Evolutionary conservation across 1,140 invertebrate species (phyloP), one percentile per base, ranked within the genome.

Genomic region (Alviniconcha marisindica): DNA sequence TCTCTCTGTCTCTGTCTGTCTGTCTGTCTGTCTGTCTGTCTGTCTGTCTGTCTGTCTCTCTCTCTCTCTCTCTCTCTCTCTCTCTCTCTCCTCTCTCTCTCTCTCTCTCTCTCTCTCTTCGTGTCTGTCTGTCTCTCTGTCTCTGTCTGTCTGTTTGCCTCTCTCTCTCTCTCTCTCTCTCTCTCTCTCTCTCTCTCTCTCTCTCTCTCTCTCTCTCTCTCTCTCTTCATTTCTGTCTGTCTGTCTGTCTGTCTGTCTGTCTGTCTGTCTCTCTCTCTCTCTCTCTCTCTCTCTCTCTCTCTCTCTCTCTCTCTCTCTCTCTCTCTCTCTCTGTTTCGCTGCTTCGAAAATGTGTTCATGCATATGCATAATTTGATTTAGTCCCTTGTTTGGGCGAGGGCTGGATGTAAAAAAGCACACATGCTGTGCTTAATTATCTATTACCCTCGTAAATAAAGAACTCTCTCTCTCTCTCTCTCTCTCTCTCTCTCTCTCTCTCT

Each of bases 131-230:
- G 10, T 51, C 48, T 51, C 48, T 51, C 48, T 51, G 10, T 51
- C 48, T 51, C 21, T 51, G 12, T 21, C 12, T 51, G 48, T 15
- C 48, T 15, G 48, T 51, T 12, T 12, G 48, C 0, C 21, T 51
- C 48, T 51, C 48, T 51, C 48, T 51, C 12, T 51, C 48, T 51
- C 56, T 60, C 56, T 60, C 56, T 60, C 56, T 60, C 63, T 69
- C 63, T 69, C 63, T 69, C 63, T 69, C 63, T 69, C 63, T 69
- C 33, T 69, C 63, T 69, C 63, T 69, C 63, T 69, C 28, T 31
- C 63, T 36, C 63, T 69, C 63, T 69, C 63, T 31, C 31, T 69
- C 56, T 60, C 56, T n/a, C 56, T 60, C 56, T 60, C 10, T 60
- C 56, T 60, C n/a, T 60, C n/a, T 28, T n/a, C n/a, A n/a, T 66